Percentiles rank a stretch among this genome's conserved stretches.
These are phyloP conservation scores for Sisyra terminalis DNA, from an alignment of 2,888 invertebrate genomes.

Conservation along the genomic window DNA sequence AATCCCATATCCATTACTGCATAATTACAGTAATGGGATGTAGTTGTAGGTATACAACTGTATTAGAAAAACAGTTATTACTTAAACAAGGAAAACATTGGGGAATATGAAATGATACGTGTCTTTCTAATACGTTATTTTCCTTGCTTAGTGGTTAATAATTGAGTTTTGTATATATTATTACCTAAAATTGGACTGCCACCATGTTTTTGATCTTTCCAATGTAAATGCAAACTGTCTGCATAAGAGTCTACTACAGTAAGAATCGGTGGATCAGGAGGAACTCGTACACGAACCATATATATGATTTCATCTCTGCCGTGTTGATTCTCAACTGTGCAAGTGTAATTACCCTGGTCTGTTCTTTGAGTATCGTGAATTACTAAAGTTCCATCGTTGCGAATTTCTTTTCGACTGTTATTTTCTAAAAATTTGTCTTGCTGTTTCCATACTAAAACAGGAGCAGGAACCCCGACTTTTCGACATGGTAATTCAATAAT, in stretches of 20 bases:
- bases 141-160: too few relatives aligned
- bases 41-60: too few relatives aligned
- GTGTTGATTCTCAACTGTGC: slow-evolving; percentile 67
- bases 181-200: slow-evolving; percentile 57
- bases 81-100: too few relatives aligned
- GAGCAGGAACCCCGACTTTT: slow-evolving; percentile 68
- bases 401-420: slow-evolving; percentile 45
- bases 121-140: too few relatives aligned
- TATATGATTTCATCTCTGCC: slow-evolving; percentile 73
- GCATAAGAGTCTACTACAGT: slow-evolving; percentile 68
- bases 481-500: slow-evolving; percentile 68
- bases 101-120: too few relatives aligned
- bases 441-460: slow-evolving; percentile 62
- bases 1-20: too few relatives aligned
- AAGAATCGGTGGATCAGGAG: slow-evolving; percentile 71
- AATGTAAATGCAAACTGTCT: slow-evolving; percentile 65
- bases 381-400: slow-evolving; percentile 53
- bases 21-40: too few relatives aligned
- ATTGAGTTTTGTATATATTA: too few relatives aligned
- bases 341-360: slow-evolving; percentile 84
- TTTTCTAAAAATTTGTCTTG: slow-evolving; percentile 59
- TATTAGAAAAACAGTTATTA: too few relatives aligned
- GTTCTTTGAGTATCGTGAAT: slow-evolving; percentile 63
- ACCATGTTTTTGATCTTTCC: slow-evolving; percentile 66
- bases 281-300: slow-evolving; percentile 56